Conservation (phyloP, 2,797 vertebrate genomes). For the Takifugu rubripes region DNA sequence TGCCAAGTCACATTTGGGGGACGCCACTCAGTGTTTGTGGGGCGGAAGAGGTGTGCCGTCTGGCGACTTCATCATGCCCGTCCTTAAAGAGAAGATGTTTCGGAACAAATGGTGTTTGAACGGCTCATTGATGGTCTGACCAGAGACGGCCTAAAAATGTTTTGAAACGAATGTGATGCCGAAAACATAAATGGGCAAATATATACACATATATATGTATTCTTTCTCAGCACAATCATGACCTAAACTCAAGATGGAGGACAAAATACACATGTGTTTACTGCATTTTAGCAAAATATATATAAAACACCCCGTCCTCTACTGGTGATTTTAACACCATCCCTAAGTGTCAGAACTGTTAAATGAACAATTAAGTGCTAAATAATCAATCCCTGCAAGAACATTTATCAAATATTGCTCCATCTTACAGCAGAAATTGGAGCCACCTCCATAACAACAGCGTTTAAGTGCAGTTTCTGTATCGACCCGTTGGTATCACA, state of each 20-base stretch:
- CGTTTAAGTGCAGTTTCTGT: slow-evolving; percentile 42
- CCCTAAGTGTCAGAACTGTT: too few relatives aligned
- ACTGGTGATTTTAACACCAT: not conserved
- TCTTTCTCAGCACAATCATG: not conserved
- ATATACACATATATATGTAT: not conserved
- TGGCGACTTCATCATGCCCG: slow-evolving; percentile 40
- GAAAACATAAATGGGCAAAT: not conserved
- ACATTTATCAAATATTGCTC: slow-evolving; percentile 4
- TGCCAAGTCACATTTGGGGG: slow-evolving; percentile 74
- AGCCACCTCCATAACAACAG: slow-evolving; percentile 25
- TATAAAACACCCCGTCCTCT: not conserved
- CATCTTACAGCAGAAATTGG: slow-evolving; percentile 16
- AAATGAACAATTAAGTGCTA: not conserved
- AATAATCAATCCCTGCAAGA: not conserved
- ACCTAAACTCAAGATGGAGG: not conserved
- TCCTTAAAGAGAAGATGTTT: slow-evolving; percentile 38
- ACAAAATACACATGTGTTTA: not conserved
- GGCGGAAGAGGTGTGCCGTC: slow-evolving; percentile 44
- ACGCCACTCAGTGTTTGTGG: slow-evolving; percentile 48
- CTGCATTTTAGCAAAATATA: not conserved
- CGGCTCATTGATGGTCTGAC: slow-evolving; percentile 12
- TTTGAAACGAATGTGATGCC: too few relatives aligned
- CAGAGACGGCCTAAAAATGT: too few relatives aligned
- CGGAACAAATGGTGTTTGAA: slow-evolving; percentile 17
- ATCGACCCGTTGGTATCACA: slow-evolving; percentile 55